Percentiles rank a stretch among this genome's conserved stretches.
Evolutionary conservation across 2,113 vertebrate species (phyloP).

Genomic region (rat (Rattus norvegicus)): DNA sequence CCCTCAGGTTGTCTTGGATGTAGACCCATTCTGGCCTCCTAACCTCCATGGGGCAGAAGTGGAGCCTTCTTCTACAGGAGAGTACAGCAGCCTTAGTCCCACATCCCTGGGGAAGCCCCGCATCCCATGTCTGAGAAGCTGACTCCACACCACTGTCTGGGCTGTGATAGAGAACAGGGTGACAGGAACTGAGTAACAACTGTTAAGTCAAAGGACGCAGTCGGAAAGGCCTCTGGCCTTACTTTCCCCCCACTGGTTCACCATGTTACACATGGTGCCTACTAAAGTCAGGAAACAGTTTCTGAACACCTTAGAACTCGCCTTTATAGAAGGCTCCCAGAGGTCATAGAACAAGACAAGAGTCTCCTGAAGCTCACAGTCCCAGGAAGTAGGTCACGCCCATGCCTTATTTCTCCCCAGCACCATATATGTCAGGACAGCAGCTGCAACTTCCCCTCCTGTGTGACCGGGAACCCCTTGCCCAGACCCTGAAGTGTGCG

Average conservation of each 20-base stretch:
- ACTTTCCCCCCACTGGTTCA: background rate
- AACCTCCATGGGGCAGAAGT: no score
- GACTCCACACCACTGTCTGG: background rate
- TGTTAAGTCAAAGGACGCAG: background rate
- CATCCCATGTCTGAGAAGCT: rapidly evolving
- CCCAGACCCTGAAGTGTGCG: background rate
- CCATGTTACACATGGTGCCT: background rate
- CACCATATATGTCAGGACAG: background rate
- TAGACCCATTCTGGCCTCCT: no score
- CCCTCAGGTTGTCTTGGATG: background rate
- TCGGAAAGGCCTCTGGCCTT: background rate
- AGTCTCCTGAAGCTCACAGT: background rate
- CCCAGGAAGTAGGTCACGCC: rapidly evolving
- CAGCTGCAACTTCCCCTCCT: rapidly evolving
- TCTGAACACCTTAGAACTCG: background rate
- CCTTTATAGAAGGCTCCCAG: background rate
- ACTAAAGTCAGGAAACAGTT: background rate
- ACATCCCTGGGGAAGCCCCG: background rate
- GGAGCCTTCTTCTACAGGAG: background rate
- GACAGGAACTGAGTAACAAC: background rate
- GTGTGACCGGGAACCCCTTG: background rate
- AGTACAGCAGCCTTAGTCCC: background rate
- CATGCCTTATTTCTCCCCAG: background rate
- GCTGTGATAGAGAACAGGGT: background rate
- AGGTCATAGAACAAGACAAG: background rate